A percentile compares a stretch with the other conserved stretches of the same genome.
Conservation (phyloP, 1,140 invertebrate genomes). For the Doryteuthis pealeii region DNA sequence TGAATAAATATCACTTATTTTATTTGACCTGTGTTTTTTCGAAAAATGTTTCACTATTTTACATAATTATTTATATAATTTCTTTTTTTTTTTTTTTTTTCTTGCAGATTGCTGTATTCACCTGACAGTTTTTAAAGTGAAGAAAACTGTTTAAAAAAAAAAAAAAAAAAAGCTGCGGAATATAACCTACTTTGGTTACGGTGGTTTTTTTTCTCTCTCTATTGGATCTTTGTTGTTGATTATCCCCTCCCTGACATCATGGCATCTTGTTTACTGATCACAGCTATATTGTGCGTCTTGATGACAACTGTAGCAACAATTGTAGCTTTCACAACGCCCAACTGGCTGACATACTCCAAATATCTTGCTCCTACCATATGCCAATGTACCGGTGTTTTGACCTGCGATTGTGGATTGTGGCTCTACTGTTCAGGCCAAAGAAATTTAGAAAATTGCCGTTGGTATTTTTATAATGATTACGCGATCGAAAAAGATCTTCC, state of each 20-base stretch:
- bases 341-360: conserved; percentile 44
- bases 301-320: conserved; percentile 51
- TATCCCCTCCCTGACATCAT: conserved; percentile 22
- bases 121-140: too few relatives aligned
- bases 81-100: too few relatives aligned
- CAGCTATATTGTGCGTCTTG: conserved; percentile 51
- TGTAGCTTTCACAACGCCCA: conserved; percentile 52
- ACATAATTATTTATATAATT: too few relatives aligned
- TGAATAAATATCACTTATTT: too few relatives aligned
- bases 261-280: conserved; percentile 47
- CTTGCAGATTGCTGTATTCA: too few relatives aligned
- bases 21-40: too few relatives aligned
- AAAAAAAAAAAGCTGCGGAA: too few relatives aligned
- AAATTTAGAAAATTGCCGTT: conserved; percentile 42
- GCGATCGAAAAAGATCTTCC: conserved; percentile 43
- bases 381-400: conserved; percentile 18
- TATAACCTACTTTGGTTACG: too few relatives aligned
- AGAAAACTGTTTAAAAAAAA: too few relatives aligned
- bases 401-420: conserved; percentile 53
- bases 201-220: too few relatives aligned
- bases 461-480: conserved; percentile 50
- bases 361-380: conserved; percentile 20
- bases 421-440: conserved; percentile 34
- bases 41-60: too few relatives aligned
- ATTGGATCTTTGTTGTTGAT: too few relatives aligned